Evolutionary conservation across 2,888 invertebrate species (phyloP), one percentile per base, ranked within the genome.

Genomic region (Argynnis bischoffii): DNA sequence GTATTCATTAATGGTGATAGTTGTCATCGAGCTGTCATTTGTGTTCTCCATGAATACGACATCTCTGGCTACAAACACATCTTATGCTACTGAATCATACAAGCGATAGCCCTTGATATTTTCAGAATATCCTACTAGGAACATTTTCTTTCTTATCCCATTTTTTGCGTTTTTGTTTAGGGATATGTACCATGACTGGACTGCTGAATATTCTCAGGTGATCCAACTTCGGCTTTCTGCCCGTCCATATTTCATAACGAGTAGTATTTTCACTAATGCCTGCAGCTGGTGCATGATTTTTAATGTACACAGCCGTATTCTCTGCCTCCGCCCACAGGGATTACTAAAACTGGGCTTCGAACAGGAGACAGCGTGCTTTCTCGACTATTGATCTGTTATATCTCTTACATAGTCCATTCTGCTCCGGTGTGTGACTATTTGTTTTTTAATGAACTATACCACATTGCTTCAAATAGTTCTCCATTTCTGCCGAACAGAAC

Each of bases 401-500:
- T 13, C 55, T 41, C 4, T 63, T 48, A 21, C 63, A 26, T 0
- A 55, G 2, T 2, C 63, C 63, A 21, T 63, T 63, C n/a, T 63
- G 63, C 21, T 63, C 2, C 6, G 55, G 54, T 47, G 63, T 63
- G 5, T 63, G 47, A 2, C 21, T 14, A 18, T 41, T 46, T 46
- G 47, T 63, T 57, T 51, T 65, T 48, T 70, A 65, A 54, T 70
- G 68, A 14, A 71, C 18, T 14, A 68, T 69, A 15, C 71, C 64
- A 48, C 3, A 13, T 6, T 64, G 16, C 31, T 67, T 69, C 14
- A 71, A 64, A 14, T 55, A 69, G n/a, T 67, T 61, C 8, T 59
- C 21, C 50, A 71, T 55, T 41, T 66, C 63, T 47, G n/a, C 15
- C 35, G 16, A 56, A 64, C 65, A 67, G 41, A 61, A 70, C 54